Conservation (phyloP, 1,140 invertebrate species). For the Neuroterus valhalla region DNA sequence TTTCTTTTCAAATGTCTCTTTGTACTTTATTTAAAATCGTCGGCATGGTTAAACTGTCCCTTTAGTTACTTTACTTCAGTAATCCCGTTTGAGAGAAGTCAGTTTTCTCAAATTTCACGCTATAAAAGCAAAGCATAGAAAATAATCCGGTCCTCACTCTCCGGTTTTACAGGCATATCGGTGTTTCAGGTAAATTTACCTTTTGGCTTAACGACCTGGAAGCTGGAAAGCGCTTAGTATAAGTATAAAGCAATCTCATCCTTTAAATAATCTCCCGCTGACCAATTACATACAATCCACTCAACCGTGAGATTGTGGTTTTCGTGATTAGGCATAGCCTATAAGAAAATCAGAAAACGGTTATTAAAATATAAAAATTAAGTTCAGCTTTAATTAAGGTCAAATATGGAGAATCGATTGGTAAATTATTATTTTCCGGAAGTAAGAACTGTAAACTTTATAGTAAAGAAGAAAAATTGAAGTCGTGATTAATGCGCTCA, state of each 20-base stretch:
- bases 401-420: neutral
- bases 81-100: neutral
- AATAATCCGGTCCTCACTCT: slow-evolving; percentile 4
- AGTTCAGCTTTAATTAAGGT: neutral
- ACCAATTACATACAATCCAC: slow-evolving; percentile 18
- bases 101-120: slow-evolving; percentile 10
- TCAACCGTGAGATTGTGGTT: slow-evolving; percentile 1
- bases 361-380: neutral
- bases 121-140: neutral
- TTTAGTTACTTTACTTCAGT: neutral
- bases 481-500: too few relatives aligned
- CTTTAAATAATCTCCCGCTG: slow-evolving; percentile 26
- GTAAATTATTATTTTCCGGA: too few relatives aligned
- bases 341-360: slow-evolving; percentile 3
- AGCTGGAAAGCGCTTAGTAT: slow-evolving; percentile 15
- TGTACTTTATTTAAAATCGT: too few relatives aligned
- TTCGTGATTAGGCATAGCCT: neutral
- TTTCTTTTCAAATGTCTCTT: too few relatives aligned
- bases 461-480: too few relatives aligned
- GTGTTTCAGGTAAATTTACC: slow-evolving; percentile 23
- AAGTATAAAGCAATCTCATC: slow-evolving; percentile 13
- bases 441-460: too few relatives aligned
- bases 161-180: slow-evolving; percentile 2
- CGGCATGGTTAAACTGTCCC: too few relatives aligned
- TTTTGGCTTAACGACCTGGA: slow-evolving; percentile 26